A percentile compares a stretch with the other conserved stretches of the same genome.
Conservation (phyloP, 2,113 vertebrate genomes). For the Odocoileus hemionus region DNA sequence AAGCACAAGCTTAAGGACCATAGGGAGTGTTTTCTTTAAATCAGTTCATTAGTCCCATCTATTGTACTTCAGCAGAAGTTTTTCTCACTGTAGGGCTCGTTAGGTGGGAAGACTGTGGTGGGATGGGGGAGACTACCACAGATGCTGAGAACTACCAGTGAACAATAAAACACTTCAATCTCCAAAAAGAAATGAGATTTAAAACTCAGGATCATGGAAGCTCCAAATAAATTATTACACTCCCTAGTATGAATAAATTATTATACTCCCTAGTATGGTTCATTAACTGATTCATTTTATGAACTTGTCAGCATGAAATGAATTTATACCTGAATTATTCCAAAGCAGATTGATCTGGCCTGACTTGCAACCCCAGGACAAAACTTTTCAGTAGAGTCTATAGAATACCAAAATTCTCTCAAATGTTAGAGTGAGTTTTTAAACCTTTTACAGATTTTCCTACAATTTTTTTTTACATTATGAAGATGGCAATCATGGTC, state of each 20-base stretch:
- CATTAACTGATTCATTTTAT: constrained; percentile 1
- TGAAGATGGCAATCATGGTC: background rate
- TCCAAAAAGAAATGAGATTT: constrained; percentile 5
- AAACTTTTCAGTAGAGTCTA: background rate
- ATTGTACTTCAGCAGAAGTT: background rate
- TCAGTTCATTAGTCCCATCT: background rate
- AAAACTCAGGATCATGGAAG: constrained; percentile 17
- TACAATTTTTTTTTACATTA: background rate
- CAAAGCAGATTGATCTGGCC: background rate
- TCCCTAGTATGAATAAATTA: background rate
- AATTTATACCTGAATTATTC: constrained; percentile 24
- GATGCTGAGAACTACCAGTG: background rate
- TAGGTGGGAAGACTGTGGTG: background rate
- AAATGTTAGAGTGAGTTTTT: background rate
- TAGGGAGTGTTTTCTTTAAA: background rate
- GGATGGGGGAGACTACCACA: background rate
- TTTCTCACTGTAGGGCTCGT: background rate
- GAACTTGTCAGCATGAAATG: background rate
- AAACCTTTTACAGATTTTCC: background rate
- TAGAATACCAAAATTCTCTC: background rate
- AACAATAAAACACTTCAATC: background rate
- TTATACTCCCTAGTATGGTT: background rate
- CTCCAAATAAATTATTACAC: background rate
- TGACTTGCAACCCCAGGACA: background rate
- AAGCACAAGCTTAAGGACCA: background rate